phyloP scores from a whole-genome alignment of 2,888 invertebrate species.

The Mylabris sibirica region DNA sequence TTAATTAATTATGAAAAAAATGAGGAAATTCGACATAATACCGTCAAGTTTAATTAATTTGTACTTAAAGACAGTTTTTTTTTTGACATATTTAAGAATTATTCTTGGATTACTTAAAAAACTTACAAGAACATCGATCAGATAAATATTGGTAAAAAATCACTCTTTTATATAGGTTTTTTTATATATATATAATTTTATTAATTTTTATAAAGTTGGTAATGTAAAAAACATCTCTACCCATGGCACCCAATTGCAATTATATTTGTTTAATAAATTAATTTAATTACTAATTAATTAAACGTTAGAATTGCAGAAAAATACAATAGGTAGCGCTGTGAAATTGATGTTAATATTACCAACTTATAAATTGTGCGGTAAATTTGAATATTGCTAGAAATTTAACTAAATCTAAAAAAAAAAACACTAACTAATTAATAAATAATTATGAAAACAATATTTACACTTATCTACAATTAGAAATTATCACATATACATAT shows the following conservation, averaged over 20 bases:
- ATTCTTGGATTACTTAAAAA: too few species aligned
- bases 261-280: too few species aligned
- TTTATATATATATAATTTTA: neutral
- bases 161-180: slow-evolving; percentile 38
- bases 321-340: too few species aligned
- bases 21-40: slow-evolving; percentile 5
- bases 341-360: slow-evolving; percentile 10
- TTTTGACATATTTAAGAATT: neutral
- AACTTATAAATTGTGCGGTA: slow-evolving; percentile 15
- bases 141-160: slow-evolving; percentile 40
- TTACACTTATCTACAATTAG: slow-evolving; percentile 33
- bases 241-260: too few species aligned
- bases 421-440: slow-evolving; percentile 31
- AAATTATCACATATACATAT: slow-evolving; percentile 46
- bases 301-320: too few species aligned
- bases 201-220: slow-evolving; percentile 33
- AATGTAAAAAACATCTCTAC: slow-evolving; percentile 33
- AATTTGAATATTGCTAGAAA: neutral
- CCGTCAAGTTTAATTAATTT: slow-evolving; percentile 8
- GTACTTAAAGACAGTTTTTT: slow-evolving; percentile 11
- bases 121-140: neutral
- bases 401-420: slow-evolving; percentile 24
- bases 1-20: neutral
- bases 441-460: slow-evolving; percentile 31
- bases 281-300: too few species aligned